phyloP scores from a whole-genome alignment of 2,888 invertebrate genomes.

The Notocelia uddmanniana region DNA sequence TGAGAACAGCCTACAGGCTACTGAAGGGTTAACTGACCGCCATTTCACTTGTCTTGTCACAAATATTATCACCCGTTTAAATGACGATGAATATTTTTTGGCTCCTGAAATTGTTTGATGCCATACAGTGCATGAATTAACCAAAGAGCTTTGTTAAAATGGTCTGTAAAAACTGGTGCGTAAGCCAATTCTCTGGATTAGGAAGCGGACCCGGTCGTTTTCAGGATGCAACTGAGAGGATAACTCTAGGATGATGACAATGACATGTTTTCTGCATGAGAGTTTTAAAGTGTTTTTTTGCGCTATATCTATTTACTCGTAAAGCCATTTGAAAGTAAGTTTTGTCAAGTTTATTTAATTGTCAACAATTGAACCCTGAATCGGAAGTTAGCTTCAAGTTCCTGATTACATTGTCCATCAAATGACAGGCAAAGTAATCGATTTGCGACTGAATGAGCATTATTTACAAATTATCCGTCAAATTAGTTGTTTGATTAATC shows the following conservation, averaged over 20 bases:
- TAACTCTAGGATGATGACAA: no score
- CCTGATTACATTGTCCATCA: slow-evolving; percentile 28
- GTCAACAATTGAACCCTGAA: slow-evolving; percentile 15
- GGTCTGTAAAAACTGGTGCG: no score
- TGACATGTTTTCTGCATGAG: no score
- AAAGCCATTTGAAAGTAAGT: not conserved
- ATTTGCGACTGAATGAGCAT: slow-evolving; percentile 28
- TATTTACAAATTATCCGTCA: slow-evolving; percentile 28
- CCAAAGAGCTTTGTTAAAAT: no score
- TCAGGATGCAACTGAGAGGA: no score
- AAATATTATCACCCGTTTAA: not conserved
- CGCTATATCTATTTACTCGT: no score
- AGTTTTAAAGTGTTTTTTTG: no score
- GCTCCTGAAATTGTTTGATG: no score
- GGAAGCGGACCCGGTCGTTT: no score
- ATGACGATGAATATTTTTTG: not conserved
- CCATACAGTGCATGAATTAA: no score
- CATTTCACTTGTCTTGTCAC: slow-evolving; percentile 11
- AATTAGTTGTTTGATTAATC: slow-evolving; percentile 17
- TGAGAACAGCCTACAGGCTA: slow-evolving; percentile 10
- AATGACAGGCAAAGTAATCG: slow-evolving; percentile 31
- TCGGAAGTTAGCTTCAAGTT: slow-evolving; percentile 28
- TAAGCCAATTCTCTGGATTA: no score
- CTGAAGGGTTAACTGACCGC: slow-evolving; percentile 9
- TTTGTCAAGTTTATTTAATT: slow-evolving; percentile 10